phyloP scores from a whole-genome alignment of 1,140 invertebrate species.

The Schlechtendalia chinensis region DNA sequence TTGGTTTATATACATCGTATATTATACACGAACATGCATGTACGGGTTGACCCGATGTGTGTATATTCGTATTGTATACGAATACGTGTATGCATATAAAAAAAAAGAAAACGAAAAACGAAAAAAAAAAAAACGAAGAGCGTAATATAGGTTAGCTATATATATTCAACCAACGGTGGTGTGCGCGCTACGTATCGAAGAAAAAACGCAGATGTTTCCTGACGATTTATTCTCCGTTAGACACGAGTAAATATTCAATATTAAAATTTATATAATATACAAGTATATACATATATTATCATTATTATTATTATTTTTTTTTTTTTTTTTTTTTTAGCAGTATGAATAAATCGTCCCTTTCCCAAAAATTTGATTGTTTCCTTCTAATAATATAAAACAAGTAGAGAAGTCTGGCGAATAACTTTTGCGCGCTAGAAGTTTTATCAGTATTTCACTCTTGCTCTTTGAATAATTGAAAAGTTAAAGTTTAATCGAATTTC shows the following conservation, averaged over 20 bases:
- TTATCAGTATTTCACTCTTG: slow-evolving; percentile 31
- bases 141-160: slow-evolving; percentile 14
- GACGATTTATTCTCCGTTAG: slow-evolving; percentile 40
- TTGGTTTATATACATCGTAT: slow-evolving; percentile 23
- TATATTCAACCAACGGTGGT: slow-evolving; percentile 2
- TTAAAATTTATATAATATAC: neutral
- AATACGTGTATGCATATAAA: neutral
- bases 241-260: slow-evolving; percentile 49
- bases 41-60: slow-evolving; percentile 7
- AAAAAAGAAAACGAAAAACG: slow-evolving; percentile 1
- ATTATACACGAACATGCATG: neutral
- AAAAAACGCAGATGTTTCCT: slow-evolving; percentile 47
- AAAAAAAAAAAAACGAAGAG: neutral
- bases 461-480: slow-evolving; percentile 47
- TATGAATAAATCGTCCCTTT: slow-evolving; percentile 17
- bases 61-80: neutral
- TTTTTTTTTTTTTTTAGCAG: slow-evolving; percentile 25
- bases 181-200: slow-evolving; percentile 5
- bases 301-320: slow-evolving; percentile 4
- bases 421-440: slow-evolving; percentile 27
- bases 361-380: slow-evolving; percentile 34
- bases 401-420: slow-evolving; percentile 43
- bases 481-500: slow-evolving; percentile 46
- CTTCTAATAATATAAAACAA: neutral
- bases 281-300: slow-evolving; percentile 15